phyloP scores from a whole-genome alignment of 2,113 vertebrate genomes.

The Elachura formosa region DNA sequence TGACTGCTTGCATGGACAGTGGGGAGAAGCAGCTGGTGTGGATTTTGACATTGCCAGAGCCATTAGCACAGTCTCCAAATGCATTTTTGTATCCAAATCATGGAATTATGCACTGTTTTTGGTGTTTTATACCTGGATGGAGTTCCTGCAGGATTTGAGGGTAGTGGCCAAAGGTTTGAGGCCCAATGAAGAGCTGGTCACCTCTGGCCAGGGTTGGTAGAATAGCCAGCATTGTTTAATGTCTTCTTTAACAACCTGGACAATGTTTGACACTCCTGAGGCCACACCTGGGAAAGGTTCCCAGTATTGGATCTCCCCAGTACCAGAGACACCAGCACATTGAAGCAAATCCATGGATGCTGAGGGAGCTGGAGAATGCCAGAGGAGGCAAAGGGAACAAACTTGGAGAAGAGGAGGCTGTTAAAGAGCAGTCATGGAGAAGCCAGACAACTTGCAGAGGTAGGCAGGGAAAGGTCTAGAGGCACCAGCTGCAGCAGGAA shows the following conservation, averaged over 20 bases:
- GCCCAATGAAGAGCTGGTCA: neutral
- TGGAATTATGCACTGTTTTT: neutral
- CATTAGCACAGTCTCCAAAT: neutral
- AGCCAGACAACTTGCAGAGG: neutral
- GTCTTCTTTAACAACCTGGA: neutral
- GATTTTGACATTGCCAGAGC: neutral
- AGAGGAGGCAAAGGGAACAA: neutral
- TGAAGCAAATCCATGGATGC: neutral
- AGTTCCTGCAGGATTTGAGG: neutral
- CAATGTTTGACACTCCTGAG: neutral
- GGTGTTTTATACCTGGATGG: neutral
- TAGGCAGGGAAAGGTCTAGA: neutral
- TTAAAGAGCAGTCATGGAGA: neutral
- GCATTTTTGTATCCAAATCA: neutral
- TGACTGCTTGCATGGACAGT: neutral
- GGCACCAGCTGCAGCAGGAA: conserved; percentile 10
- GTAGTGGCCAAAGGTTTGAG: neutral
- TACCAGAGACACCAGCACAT: neutral
- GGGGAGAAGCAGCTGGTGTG: neutral
- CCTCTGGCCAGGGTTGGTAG: neutral
- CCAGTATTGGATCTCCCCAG: rapidly evolving
- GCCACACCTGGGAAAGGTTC: neutral
- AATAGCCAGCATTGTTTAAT: neutral
- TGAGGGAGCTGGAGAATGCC: neutral
- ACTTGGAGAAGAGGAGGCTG: neutral